Evolutionary conservation across 2,888 invertebrate species (phyloP).

Genomic region (Leptopilina drosophilae): DNA sequence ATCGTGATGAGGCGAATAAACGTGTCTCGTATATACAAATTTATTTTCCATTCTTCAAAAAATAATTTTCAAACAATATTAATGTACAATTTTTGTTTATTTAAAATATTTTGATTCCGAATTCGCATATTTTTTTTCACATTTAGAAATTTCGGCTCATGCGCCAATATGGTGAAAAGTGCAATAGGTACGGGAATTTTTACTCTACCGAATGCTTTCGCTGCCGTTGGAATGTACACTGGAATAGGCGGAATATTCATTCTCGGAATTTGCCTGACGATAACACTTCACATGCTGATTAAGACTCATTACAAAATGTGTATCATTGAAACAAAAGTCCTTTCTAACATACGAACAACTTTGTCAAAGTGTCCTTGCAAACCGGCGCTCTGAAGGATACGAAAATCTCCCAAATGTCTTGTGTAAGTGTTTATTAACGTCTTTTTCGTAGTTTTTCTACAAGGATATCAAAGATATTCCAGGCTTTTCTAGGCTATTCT

Average conservation of each 20-base stretch:
- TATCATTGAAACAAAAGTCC: conserved; percentile 52
- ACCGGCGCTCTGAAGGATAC: conserved; percentile 47
- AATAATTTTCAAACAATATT: conserved; percentile 22
- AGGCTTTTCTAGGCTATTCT: not conserved
- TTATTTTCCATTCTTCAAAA: not conserved
- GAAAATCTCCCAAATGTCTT: conserved; percentile 19
- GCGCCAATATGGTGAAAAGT: conserved; percentile 63
- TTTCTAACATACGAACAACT: conserved; percentile 61
- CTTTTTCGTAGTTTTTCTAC: not conserved
- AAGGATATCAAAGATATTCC: no score
- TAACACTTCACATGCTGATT: conserved; percentile 61
- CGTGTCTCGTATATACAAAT: conserved; percentile 59
- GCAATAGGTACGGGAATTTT: conserved; percentile 65
- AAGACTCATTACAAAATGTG: conserved; percentile 60
- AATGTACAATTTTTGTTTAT: no score
- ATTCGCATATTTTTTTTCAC: no score
- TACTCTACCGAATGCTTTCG: conserved; percentile 65
- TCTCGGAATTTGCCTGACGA: conserved; percentile 60
- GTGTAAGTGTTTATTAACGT: not conserved
- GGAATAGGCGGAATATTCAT: conserved; percentile 61
- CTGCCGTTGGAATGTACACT: conserved; percentile 61
- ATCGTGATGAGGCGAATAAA: conserved; percentile 51
- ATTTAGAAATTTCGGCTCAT: conserved; percentile 59
- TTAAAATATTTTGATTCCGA: no score
- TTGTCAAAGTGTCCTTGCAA: conserved; percentile 55